Evolutionary conservation across 1,140 invertebrate species (phyloP).

Genomic region (Acyrthosiphon pisum): DNA sequence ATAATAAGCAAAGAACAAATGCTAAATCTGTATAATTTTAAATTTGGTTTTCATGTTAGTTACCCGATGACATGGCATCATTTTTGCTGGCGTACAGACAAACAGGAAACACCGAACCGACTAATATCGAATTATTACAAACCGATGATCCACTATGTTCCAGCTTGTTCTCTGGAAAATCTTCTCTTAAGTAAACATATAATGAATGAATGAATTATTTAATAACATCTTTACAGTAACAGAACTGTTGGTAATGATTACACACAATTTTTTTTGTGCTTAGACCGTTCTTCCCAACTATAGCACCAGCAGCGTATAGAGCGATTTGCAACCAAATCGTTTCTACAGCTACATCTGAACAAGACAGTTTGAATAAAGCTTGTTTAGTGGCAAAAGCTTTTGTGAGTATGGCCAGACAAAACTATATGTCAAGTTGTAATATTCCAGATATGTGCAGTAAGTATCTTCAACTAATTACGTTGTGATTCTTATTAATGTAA

Average conservation of each 20-base stretch:
- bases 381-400: constrained; percentile 39
- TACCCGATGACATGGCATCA: not conserved
- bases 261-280: not conserved
- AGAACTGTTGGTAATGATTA: not conserved
- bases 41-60: not conserved
- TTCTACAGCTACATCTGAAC: constrained; percentile 3
- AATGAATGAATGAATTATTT: not conserved
- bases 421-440: not conserved
- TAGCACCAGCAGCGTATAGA: not conserved
- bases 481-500: not conserved
- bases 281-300: not conserved
- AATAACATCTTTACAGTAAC: not conserved
- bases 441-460: constrained; percentile 36
- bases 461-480: not conserved
- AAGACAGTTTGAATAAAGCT: constrained; percentile 19
- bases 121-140: not conserved
- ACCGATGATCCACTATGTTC: not conserved
- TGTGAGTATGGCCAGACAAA: not conserved
- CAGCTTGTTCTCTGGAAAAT: constrained; percentile 20
- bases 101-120: not conserved
- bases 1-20: not conserved
- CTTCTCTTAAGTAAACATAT: not conserved
- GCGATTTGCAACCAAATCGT: constrained; percentile 39
- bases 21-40: not conserved
- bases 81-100: not conserved